A percentile compares a stretch with the other conserved stretches of the same genome.
Evolutionary conservation across 2,888 invertebrate genomes (phyloP).

Genomic region (Orthosia cruda): DNA sequence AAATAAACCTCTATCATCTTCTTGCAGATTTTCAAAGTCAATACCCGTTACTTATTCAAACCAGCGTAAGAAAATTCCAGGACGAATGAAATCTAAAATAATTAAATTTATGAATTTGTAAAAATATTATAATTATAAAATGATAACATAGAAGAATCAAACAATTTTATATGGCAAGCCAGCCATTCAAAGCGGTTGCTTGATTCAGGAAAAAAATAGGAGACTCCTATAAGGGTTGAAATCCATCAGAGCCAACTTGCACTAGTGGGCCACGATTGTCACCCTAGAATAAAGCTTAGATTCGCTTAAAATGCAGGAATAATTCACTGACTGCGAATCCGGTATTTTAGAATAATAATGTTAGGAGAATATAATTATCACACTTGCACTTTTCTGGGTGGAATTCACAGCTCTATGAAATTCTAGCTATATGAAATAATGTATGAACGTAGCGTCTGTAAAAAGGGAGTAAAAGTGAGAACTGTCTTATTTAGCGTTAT

Average conservation of each 20-base stretch:
- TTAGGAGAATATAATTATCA: neutral
- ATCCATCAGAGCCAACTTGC: constrained; percentile 73
- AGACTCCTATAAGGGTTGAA: constrained; percentile 82
- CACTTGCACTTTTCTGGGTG: too few species aligned
- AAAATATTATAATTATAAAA: neutral
- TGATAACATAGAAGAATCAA: neutral
- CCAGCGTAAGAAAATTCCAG: constrained; percentile 86
- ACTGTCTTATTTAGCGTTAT: too few species aligned
- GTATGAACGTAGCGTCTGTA: too few species aligned
- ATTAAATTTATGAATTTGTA: too few species aligned
- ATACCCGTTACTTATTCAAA: constrained; percentile 79
- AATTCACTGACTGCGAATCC: neutral
- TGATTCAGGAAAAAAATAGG: constrained; percentile 49
- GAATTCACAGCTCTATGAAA: too few species aligned
- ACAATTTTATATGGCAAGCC: constrained; percentile 69
- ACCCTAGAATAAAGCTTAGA: constrained; percentile 10
- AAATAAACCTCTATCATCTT: constrained; percentile 72
- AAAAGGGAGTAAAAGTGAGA: too few species aligned
- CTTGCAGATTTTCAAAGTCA: constrained; percentile 82
- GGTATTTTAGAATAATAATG: neutral
- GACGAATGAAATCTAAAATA: constrained; percentile 82
- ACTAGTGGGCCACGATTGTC: constrained; percentile 86
- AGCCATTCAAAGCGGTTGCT: neutral
- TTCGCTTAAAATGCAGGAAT: neutral
- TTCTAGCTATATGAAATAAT: too few species aligned